Percentiles rank a stretch among this genome's conserved stretches.
These are phyloP conservation scores for Tortricodes alternella DNA, from an alignment of 2,888 invertebrate species.

Conservation along the genomic window DNA sequence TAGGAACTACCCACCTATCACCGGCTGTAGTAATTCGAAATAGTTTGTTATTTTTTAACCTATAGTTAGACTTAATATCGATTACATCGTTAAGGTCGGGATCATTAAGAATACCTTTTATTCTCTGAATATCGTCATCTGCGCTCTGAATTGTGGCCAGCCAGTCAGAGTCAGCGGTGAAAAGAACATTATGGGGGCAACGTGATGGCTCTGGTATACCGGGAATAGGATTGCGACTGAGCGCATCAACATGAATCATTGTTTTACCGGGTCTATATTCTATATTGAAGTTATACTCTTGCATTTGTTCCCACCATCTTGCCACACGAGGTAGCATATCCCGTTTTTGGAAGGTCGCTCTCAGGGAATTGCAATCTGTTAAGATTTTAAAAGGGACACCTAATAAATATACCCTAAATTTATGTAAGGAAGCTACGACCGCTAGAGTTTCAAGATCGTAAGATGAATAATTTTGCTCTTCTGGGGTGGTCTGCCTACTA, in stretches of 20 bases:
- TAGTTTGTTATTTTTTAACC: conserved; percentile 13
- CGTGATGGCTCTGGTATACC: neutral
- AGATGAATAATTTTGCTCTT: neutral
- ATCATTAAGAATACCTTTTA: conserved; percentile 29
- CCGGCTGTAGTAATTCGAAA: conserved; percentile 27
- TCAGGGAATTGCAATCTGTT: conserved; percentile 46
- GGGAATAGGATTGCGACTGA: conserved; percentile 42
- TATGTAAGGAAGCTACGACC: conserved; percentile 35
- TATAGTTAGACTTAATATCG: conserved; percentile 29
- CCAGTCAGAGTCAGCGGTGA: conserved; percentile 23
- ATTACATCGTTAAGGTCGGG: conserved; percentile 18
- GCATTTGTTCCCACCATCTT: conserved; percentile 44
- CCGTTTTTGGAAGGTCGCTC: conserved; percentile 40
- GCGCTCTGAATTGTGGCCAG: conserved; percentile 30
- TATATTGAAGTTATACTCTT: conserved; percentile 45
- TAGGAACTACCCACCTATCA: conserved; percentile 31
- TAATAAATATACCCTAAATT: conserved; percentile 37
- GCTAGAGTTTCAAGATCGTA: conserved; percentile 43
- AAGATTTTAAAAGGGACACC: conserved; percentile 36
- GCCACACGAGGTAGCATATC: conserved; percentile 43
- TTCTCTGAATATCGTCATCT: conserved; percentile 33
- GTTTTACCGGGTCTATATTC: conserved; percentile 44
- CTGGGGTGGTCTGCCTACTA: neutral
- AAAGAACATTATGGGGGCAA: neutral
- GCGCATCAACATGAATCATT: conserved; percentile 48